These are phyloP conservation scores for Microchrysa polita DNA, from an alignment of 2,888 invertebrate genomes.

Conservation along the genomic window DNA sequence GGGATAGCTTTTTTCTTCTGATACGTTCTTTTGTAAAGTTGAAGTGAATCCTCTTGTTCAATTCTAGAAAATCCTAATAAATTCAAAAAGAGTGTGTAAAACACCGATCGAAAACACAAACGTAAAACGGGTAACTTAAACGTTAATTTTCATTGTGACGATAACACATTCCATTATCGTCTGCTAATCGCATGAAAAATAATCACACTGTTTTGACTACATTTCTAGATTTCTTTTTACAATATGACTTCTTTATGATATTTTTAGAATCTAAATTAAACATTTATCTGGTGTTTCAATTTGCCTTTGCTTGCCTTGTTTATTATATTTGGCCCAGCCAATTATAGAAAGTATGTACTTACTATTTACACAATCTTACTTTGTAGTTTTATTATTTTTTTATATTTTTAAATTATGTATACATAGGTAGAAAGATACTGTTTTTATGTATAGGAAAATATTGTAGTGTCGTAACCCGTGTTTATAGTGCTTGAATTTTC, in stretches of 20 bases:
- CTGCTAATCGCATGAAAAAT: neutral
- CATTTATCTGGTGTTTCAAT: constrained; percentile 34
- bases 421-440: neutral
- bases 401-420: too few species aligned
- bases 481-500: constrained; percentile 3
- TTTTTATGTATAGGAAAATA: constrained; percentile 3
- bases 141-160: too few species aligned
- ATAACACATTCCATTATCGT: neutral
- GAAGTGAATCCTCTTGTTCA: too few species aligned
- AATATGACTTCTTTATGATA: neutral
- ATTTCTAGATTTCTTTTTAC: neutral
- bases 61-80: too few species aligned
- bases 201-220: constrained; percentile 5
- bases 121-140: too few species aligned
- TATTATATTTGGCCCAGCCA: neutral
- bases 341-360: neutral
- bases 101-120: too few species aligned
- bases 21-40: too few species aligned
- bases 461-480: neutral
- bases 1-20: too few species aligned
- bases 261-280: constrained; percentile 2
- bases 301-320: constrained; percentile 4
- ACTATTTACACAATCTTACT: neutral
- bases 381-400: neutral
- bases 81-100: too few species aligned